Evolutionary conservation across 35 echinoderm and acorn worm species (phyloP).

Genomic region (Strongylocentrotus purpuratus): DNA sequence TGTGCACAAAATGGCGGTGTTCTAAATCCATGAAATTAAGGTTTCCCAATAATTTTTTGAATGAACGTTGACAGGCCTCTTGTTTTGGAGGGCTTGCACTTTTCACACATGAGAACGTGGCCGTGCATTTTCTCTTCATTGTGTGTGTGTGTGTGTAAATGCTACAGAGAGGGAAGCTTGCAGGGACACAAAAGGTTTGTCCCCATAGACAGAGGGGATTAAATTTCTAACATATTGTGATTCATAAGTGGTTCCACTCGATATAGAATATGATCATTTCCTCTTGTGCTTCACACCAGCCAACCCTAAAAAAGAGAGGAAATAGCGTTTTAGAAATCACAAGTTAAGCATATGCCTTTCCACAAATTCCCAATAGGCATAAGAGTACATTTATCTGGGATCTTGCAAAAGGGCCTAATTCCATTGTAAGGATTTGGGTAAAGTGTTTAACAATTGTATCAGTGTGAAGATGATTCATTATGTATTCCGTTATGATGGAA

Average conservation of each 20-base stretch:
- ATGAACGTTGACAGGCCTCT: conserved; percentile 9
- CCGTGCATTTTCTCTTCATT: neutral
- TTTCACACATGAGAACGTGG: conserved; percentile 25
- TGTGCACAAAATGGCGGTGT: conserved; percentile 28
- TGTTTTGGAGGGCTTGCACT: conserved; percentile 18
- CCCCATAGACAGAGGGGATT: conserved; percentile 5
- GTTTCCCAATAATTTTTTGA: conserved; percentile 24
- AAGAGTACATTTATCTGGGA: neutral
- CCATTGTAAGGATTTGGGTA: neutral
- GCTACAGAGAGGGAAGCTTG: neutral
- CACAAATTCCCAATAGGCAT: neutral
- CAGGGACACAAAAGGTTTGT: neutral
- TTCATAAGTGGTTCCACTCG: conserved; percentile 37
- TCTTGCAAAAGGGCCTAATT: neutral
- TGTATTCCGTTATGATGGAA: neutral
- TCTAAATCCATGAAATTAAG: conserved; percentile 44
- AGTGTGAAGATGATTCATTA: neutral
- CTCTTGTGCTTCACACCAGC: conserved; percentile 17
- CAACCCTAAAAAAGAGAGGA: neutral
- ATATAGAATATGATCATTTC: conserved; percentile 45
- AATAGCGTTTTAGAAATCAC: conserved; percentile 13
- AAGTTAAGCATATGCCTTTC: conserved; percentile 4
- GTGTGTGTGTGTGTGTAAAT: neutral
- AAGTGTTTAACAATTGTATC: neutral
- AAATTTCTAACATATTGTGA: conserved; percentile 33